Evolutionary conservation across 1,140 invertebrate species (phyloP).

Genomic region (Liolophura sinensis): DNA sequence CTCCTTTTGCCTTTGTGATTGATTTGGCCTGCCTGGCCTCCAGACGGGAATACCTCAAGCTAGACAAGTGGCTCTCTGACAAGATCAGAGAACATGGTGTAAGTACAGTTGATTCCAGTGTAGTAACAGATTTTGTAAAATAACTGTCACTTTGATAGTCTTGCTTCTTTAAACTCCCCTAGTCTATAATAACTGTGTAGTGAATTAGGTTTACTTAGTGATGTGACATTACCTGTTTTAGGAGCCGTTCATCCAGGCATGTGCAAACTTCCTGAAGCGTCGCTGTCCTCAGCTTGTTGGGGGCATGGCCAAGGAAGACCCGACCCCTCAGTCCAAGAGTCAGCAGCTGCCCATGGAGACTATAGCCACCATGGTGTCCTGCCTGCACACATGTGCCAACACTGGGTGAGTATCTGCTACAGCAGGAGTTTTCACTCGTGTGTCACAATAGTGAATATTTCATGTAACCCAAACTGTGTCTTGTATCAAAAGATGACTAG

Average conservation of each 20-base stretch:
- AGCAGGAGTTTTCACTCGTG: too few species aligned
- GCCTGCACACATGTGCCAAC: constrained; percentile 75
- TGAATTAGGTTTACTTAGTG: too few species aligned
- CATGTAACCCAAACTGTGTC: too few species aligned
- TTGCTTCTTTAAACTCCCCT: too few species aligned
- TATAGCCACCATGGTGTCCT: constrained; percentile 81
- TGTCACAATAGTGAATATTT: too few species aligned
- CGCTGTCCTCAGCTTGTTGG: constrained; percentile 84
- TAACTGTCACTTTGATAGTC: too few species aligned
- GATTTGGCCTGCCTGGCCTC: constrained; percentile 97
- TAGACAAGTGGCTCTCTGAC: constrained; percentile 98
- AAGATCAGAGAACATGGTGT: constrained; percentile 92
- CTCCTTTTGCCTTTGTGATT: constrained; percentile 94
- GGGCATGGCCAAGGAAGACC: constrained; percentile 77
- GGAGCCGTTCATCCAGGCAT: constrained; percentile 57
- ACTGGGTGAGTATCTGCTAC: constrained; percentile 47
- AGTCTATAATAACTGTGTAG: too few species aligned
- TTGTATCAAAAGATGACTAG: too few species aligned
- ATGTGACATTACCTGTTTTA: constrained; percentile 15
- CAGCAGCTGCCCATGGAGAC: constrained; percentile 86
- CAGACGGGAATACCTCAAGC: constrained; percentile 91
- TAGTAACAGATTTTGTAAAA: background rate
- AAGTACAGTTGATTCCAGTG: constrained; percentile 56
- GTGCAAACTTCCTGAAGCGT: constrained; percentile 61
- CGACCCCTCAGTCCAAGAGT: constrained; percentile 64